These are phyloP conservation scores for Pachycephala philippinensis DNA, from an alignment of 2,113 vertebrate genomes.

Conservation along the genomic window DNA sequence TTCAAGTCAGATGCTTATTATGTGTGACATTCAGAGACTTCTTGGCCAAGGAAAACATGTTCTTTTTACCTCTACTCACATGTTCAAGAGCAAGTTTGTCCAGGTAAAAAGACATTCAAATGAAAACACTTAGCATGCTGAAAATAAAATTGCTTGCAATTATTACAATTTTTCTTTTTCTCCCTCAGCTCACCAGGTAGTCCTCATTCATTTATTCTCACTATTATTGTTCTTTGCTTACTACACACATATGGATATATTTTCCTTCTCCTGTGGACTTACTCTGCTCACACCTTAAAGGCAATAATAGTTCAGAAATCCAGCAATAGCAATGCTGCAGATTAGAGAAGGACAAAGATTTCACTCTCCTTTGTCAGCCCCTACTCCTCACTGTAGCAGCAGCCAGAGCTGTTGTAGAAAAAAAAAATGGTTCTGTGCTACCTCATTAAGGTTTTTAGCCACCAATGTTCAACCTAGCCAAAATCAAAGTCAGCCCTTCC, in stretches of 20 bases:
- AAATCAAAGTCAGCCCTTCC: background rate
- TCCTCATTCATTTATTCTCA: background rate
- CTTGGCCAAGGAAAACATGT: slow-evolving; percentile 50
- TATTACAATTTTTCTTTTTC: background rate
- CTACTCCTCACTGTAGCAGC: background rate
- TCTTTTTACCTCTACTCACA: slow-evolving; percentile 29
- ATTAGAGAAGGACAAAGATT: background rate
- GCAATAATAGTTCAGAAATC: background rate
- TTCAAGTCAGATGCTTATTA: background rate
- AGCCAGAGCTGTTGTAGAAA: background rate
- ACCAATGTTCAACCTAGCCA: background rate
- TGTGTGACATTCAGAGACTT: slow-evolving; percentile 37
- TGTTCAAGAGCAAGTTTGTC: slow-evolving; percentile 68
- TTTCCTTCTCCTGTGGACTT: background rate
- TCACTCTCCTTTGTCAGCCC: background rate
- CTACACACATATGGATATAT: background rate
- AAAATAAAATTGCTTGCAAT: background rate
- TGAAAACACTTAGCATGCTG: background rate
- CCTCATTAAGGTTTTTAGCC: background rate
- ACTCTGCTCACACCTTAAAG: background rate
- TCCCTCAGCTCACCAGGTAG: background rate
- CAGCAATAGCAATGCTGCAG: background rate
- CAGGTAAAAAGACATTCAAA: slow-evolving; percentile 51
- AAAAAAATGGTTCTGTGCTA: background rate
- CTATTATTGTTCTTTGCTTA: background rate